A percentile compares a stretch with the other conserved stretches of the same genome.
Conservation (phyloP, 2,888 invertebrate genomes). For the Polia nebulosa region DNA sequence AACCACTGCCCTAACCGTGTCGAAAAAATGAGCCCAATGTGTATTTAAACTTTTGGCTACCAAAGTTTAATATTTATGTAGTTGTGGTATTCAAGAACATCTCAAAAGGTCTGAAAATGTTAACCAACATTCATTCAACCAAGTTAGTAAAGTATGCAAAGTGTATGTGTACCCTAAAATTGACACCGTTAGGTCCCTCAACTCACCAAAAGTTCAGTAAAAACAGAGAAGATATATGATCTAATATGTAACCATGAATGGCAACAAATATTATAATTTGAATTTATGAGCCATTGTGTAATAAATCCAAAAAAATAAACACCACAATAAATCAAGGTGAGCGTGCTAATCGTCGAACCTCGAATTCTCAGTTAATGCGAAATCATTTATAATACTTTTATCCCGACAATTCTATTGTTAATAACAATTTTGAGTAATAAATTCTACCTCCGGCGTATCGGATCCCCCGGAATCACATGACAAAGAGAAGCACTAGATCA, state of each 20-base stretch:
- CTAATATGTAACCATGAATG: conserved; percentile 43
- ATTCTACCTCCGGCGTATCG: conserved; percentile 77
- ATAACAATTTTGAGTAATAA: conserved; percentile 75
- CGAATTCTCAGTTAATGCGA: conserved; percentile 68
- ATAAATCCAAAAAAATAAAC: conserved; percentile 60
- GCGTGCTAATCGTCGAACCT: conserved; percentile 72
- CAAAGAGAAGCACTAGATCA: conserved; percentile 85
- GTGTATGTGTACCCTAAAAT: neutral
- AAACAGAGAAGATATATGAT: conserved; percentile 35
- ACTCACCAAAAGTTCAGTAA: conserved; percentile 7
- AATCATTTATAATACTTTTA: conserved; percentile 72
- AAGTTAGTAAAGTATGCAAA: neutral
- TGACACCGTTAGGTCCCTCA: neutral
- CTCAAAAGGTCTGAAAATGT: neutral
- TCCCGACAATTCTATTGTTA: conserved; percentile 70
- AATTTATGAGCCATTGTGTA: conserved; percentile 52
- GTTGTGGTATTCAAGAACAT: neutral
- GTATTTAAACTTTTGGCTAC: neutral
- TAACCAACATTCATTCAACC: neutral
- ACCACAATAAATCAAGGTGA: conserved; percentile 64
- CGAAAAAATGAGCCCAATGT: too few relatives aligned
- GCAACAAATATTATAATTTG: conserved; percentile 52
- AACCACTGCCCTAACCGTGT: too few relatives aligned
- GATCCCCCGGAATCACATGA: conserved; percentile 82
- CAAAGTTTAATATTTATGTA: neutral